Evolutionary conservation across 2,888 invertebrate species (phyloP).

Genomic region (Brachypterus glaber): DNA sequence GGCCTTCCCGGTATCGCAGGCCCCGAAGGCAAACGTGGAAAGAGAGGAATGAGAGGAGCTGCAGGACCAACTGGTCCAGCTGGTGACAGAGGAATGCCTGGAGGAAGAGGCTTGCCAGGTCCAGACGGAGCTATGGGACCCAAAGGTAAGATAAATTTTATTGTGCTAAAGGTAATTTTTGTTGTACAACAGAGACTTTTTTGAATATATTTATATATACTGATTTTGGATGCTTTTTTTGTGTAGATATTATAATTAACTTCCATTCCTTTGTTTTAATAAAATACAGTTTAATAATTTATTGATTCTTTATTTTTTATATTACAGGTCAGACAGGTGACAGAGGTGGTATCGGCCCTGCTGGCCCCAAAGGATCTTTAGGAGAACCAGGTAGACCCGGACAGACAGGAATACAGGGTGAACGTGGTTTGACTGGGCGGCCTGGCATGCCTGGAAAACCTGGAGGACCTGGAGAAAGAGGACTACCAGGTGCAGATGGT

Average conservation of each 20-base stretch:
- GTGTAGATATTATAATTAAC: too few relatives aligned
- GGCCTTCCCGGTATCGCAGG: slow-evolving; percentile 67
- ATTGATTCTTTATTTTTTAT: not conserved
- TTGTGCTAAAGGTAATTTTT: too few relatives aligned
- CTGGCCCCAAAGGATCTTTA: slow-evolving; percentile 52
- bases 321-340: slow-evolving; percentile 57
- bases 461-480: slow-evolving; percentile 62
- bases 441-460: slow-evolving; percentile 61
- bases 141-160: too few relatives aligned
- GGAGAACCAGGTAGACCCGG: slow-evolving; percentile 53
- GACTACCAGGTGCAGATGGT: slow-evolving; percentile 74
- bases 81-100: slow-evolving; percentile 63
- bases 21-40: slow-evolving; percentile 73
- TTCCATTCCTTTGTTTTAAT: too few relatives aligned
- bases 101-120: slow-evolving; percentile 61
- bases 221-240: too few relatives aligned
- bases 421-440: slow-evolving; percentile 56
- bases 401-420: slow-evolving; percentile 48
- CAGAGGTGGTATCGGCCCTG: slow-evolving; percentile 56
- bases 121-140: slow-evolving; percentile 65
- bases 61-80: slow-evolving; percentile 60
- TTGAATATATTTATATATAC: too few relatives aligned
- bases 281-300: too few relatives aligned
- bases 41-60: slow-evolving; percentile 68
- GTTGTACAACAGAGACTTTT: too few relatives aligned